A percentile compares a stretch with the other conserved stretches of the same genome.
These are phyloP conservation scores for Lamellibrachia luymesi DNA, from an alignment of 1,140 invertebrate species.

Conservation along the genomic window DNA sequence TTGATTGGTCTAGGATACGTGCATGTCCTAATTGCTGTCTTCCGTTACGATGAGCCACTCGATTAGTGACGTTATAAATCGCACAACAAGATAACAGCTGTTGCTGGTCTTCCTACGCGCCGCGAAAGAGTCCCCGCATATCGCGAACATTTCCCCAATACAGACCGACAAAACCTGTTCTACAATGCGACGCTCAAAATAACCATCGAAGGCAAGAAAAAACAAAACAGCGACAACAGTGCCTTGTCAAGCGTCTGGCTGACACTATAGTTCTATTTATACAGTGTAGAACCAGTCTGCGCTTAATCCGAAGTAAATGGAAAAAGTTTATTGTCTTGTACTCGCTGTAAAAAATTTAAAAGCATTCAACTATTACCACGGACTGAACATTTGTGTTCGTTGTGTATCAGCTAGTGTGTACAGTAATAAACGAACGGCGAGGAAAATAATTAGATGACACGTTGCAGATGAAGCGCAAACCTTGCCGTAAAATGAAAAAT, in stretches of 20 bases:
- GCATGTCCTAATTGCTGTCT: background rate
- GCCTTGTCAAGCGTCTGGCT: background rate
- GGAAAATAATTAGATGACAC: background rate
- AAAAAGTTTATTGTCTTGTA: background rate
- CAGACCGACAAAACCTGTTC: background rate
- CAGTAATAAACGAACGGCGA: background rate
- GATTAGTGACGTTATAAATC: background rate
- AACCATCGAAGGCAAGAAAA: too few species aligned
- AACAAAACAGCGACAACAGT: background rate
- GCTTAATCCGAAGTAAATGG: background rate
- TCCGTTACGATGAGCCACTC: background rate
- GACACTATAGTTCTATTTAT: background rate
- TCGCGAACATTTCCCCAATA: background rate
- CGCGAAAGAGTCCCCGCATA: background rate
- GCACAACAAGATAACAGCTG: background rate
- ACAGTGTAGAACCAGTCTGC: background rate
- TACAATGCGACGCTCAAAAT: background rate
- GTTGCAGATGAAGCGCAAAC: background rate
- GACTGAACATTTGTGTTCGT: background rate
- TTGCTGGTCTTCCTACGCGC: background rate
- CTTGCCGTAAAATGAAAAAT: too few species aligned
- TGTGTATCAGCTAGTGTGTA: background rate
- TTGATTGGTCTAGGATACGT: background rate
- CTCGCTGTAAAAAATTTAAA: background rate
- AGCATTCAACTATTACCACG: background rate